Evolutionary conservation across 2,888 invertebrate species (phyloP).

Genomic region (Syrista parreyssii): DNA sequence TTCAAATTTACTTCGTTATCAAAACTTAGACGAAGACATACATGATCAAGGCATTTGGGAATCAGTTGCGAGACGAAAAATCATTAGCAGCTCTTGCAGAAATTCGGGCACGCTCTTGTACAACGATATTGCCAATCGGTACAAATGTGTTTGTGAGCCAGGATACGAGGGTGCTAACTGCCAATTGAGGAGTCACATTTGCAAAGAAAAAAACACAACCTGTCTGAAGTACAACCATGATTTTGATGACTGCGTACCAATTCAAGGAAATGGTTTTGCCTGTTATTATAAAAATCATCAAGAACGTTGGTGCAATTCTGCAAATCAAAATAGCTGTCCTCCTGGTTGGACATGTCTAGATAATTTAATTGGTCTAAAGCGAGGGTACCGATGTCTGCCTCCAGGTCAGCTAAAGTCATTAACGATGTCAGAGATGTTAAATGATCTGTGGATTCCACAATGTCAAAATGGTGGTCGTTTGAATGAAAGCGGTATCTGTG

Average conservation of each 20-base stretch:
- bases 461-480: constrained; percentile 16
- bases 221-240: constrained; percentile 4
- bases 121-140: constrained; percentile 2
- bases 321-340: constrained; percentile 6
- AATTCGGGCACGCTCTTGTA: constrained; percentile 12
- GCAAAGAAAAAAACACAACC: constrained; percentile 7
- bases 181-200: constrained; percentile 11
- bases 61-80: neutral
- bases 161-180: constrained; percentile 14
- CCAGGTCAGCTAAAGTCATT: constrained; percentile 5
- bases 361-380: constrained; percentile 8
- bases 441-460: neutral
- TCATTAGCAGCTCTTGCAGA: constrained; percentile 7
- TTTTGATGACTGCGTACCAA: constrained; percentile 6
- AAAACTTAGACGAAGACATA: neutral
- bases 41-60: neutral
- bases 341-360: constrained; percentile 13
- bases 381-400: constrained; percentile 16
- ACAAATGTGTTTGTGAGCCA: constrained; percentile 11
- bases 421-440: neutral
- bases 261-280: constrained; percentile 16
- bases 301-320: neutral
- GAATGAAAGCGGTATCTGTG: constrained; percentile 3
- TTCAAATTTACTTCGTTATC: neutral
- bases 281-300: constrained; percentile 10